Conservation (phyloP, 2,888 invertebrate genomes). For the Asteroscopus sphinx region DNA sequence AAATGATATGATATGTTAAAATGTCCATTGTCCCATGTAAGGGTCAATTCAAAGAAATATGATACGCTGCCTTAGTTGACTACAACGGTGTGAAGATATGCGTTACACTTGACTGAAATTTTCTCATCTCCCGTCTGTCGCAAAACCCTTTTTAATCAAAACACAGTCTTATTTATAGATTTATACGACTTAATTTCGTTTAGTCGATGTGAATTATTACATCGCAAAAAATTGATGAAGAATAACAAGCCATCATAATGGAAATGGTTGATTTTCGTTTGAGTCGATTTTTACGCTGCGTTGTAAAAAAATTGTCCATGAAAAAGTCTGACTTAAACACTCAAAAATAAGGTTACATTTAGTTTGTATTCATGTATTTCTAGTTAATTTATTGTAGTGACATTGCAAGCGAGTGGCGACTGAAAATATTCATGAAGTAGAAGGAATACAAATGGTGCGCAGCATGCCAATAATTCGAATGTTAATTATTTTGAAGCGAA, state of each 20-base stretch:
- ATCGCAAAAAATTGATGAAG: background rate
- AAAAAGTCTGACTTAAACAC: accelerated
- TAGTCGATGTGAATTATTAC: background rate
- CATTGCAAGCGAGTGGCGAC: conserved; percentile 30
- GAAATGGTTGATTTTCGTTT: background rate
- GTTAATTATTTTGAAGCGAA: conserved; percentile 2
- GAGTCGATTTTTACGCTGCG: no score
- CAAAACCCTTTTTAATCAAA: background rate
- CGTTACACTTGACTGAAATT: conserved; percentile 20
- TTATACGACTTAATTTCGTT: background rate
- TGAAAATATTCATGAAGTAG: conserved; percentile 30
- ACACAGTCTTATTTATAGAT: accelerated
- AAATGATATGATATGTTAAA: no score
- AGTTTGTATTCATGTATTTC: background rate
- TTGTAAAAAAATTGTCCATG: background rate
- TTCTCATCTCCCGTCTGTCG: background rate
- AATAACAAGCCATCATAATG: background rate
- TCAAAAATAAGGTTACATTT: background rate
- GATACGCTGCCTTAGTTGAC: conserved; percentile 17
- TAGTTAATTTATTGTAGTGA: conserved; percentile 41
- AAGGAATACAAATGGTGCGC: conserved; percentile 14
- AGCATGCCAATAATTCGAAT: conserved; percentile 19
- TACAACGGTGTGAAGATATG: conserved; percentile 19
- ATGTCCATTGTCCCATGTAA: conserved; percentile 36
- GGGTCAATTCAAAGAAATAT: conserved; percentile 17